Conservation (phyloP, 1,140 invertebrate species). For the Cydia amplana region DNA sequence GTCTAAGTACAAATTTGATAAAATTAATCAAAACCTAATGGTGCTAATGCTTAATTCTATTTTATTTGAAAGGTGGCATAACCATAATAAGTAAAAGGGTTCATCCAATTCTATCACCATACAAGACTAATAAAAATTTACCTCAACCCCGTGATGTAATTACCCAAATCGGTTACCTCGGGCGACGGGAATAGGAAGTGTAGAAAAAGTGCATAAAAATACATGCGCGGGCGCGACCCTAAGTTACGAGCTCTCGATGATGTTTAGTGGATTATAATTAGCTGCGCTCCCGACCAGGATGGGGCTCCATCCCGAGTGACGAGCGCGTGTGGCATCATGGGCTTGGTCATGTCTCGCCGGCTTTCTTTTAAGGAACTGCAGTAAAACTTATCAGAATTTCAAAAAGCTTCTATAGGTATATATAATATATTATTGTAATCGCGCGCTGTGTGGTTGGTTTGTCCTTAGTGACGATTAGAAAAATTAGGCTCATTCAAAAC, state of each 20-base stretch:
- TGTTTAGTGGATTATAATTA: constrained; percentile 79
- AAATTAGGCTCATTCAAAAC: no score
- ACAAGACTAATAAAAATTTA: not conserved
- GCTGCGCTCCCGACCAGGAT: constrained; percentile 62
- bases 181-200: constrained; percentile 45
- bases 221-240: constrained; percentile 66
- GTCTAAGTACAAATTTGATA: no score
- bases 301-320: constrained; percentile 38
- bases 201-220: constrained; percentile 66
- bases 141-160: constrained; percentile 30
- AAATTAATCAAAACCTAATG: no score
- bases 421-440: no score
- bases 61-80: not conserved
- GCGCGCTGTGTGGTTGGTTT: no score
- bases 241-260: constrained; percentile 73
- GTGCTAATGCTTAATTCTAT: no score
- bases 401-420: not conserved
- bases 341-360: not conserved
- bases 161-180: constrained; percentile 40
- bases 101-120: constrained; percentile 21
- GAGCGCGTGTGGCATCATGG: not conserved
- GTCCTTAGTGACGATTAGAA: no score
- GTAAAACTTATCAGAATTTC: not conserved
- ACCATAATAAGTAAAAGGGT: constrained; percentile 37
- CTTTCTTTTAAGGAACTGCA: not conserved